phyloP scores from a whole-genome alignment of 2,113 vertebrate genomes.

The Hystrix brachyura region DNA sequence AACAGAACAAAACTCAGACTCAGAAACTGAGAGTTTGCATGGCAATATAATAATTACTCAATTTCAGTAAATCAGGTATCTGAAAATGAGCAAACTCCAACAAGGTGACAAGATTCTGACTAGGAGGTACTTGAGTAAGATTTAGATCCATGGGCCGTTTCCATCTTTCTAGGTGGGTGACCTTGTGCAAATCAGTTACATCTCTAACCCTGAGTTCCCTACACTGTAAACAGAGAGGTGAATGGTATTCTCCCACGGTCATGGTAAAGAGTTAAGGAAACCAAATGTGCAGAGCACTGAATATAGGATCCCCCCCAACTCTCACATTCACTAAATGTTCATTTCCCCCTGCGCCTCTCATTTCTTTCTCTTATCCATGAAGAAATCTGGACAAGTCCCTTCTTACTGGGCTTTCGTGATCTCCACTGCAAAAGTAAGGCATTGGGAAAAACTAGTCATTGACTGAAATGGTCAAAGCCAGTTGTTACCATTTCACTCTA shows the following conservation, averaged over 20 bases:
- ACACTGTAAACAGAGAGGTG: background rate
- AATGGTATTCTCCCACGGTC: background rate
- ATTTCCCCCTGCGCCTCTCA: background rate
- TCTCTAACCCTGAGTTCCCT: background rate
- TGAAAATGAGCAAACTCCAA: conserved; percentile 29
- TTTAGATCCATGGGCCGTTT: background rate
- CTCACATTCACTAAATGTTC: background rate
- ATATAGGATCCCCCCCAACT: background rate
- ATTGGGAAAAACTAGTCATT: background rate
- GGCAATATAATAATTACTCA: background rate
- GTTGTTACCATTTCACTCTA: background rate
- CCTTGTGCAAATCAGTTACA: background rate
- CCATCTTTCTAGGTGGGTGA: background rate
- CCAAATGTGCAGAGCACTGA: background rate
- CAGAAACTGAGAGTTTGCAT: background rate
- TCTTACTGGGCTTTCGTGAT: background rate
- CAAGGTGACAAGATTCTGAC: background rate
- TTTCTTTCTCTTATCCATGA: background rate
- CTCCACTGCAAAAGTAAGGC: background rate
- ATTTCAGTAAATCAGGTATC: background rate
- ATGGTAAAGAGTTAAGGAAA: background rate
- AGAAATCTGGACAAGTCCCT: conserved; percentile 9
- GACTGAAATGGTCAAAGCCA: conserved; percentile 3
- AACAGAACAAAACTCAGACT: background rate
- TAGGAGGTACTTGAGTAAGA: background rate